Base-by-base conservation (phyloP, 1,140 invertebrate genomes). In the Oscheius sp. region DNA sequence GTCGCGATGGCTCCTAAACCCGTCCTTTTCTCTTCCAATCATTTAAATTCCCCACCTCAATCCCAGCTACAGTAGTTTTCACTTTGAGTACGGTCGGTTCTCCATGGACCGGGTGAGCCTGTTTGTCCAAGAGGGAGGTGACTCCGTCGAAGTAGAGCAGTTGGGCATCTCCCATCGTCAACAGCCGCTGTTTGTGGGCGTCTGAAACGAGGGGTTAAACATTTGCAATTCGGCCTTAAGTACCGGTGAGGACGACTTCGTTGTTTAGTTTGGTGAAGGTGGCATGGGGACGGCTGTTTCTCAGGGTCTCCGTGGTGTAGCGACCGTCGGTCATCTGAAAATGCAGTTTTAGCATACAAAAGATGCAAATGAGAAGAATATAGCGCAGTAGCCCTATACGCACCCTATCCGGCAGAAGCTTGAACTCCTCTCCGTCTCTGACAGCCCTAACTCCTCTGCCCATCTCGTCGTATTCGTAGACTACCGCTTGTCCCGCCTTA, bases 1-100 rank as follows among this genome's bases (percentile, higher is more conserved):
- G 38, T 69, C 71, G n/a, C 15, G 45, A 46, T 31, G 71, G 71
- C 34, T 73, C 38, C 61, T 63, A 26, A 32, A 63, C 31, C 35
- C 35, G 31, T 63, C 4, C 23, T 23, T 20, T 13, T 59, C 23
- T 13, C 31, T 63, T n/a, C n/a, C n/a, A 45, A 45, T 0, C 42
- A 45, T 23, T 45, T 32, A 26, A 32, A 32, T 7, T 29, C 7
- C 65, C 4, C 34, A 63, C 65, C n/a, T 45, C 58, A n/a, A 73
- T 58, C 4, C 64, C 66, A 1, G 45, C 46, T 23, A 73, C 31
- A 0, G 29, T 73, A 1, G 71, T 52, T 38, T 59, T 69, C 65
- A 18, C 20, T 52, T 70, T 32, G 35, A 73, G 18, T 59, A 73
- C 18, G 7, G 66, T 46, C 31, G 49, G 31, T 15, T 42, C 65